Evolutionary conservation across 1,140 invertebrate species (phyloP).

Genomic region (Himalopsyche phryganea): DNA sequence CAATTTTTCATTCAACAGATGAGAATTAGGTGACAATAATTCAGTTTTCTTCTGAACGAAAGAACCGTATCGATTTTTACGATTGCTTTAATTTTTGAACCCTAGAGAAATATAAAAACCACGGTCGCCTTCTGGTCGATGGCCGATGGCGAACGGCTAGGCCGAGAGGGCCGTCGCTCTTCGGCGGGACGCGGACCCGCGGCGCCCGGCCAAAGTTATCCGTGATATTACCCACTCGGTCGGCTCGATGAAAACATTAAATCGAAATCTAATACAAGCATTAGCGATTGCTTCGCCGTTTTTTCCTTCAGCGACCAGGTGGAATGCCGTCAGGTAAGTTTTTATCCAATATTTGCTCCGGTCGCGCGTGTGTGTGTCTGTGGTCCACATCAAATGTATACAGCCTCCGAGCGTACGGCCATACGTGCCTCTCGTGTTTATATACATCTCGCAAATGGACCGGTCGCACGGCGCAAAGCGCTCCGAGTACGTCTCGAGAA

Average conservation of each 20-base stretch:
- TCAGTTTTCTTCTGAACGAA: too few relatives aligned
- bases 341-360: constrained; percentile 26
- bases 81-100: too few relatives aligned
- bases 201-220: not conserved
- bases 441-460: too few relatives aligned
- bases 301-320: constrained; percentile 12
- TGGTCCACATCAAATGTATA: not conserved
- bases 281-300: constrained; percentile 25
- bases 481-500: too few relatives aligned
- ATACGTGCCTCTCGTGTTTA: constrained; percentile 3
- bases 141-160: not conserved
- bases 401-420: not conserved
- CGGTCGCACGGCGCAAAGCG: too few relatives aligned
- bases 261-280: constrained; percentile 29
- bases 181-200: not conserved
- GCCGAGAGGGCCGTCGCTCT: not conserved
- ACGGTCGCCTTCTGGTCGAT: not conserved
- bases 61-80: too few relatives aligned
- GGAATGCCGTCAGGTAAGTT: constrained; percentile 30
- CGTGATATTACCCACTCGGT: not conserved
- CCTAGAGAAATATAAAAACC: too few relatives aligned
- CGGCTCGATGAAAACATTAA: constrained; percentile 27
- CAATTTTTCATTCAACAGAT: too few relatives aligned
- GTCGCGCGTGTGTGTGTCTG: constrained; percentile 7
- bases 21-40: too few relatives aligned